A percentile compares a stretch with the other conserved stretches of the same genome.
Conservation (phyloP, 2,113 vertebrate genomes). For the Odontesthes bonariensis region DNA sequence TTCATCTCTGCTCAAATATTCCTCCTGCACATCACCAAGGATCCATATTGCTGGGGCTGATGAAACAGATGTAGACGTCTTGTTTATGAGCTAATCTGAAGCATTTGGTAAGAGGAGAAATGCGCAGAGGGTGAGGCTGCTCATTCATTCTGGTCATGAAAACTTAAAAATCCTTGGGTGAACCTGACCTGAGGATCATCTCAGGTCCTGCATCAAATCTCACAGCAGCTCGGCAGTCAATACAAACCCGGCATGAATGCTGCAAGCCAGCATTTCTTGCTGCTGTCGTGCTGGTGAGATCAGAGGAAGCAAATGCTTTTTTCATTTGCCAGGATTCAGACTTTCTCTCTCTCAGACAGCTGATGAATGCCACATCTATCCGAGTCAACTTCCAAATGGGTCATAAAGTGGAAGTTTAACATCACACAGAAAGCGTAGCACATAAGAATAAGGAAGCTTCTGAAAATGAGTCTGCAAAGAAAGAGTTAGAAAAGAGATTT, state of each 20-base stretch:
- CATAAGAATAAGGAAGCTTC: not conserved
- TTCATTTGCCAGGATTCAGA: slow-evolving; percentile 57
- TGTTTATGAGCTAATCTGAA: not conserved
- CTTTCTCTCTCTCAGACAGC: not conserved
- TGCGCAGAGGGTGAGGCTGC: slow-evolving; percentile 5
- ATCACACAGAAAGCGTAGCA: not conserved
- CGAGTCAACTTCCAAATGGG: slow-evolving; percentile 36
- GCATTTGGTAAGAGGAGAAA: not conserved
- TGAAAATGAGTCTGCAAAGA: slow-evolving; percentile 1
- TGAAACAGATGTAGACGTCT: slow-evolving; percentile 2
- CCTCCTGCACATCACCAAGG: not conserved
- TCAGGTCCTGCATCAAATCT: slow-evolving; percentile 43
- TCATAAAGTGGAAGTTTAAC: slow-evolving; percentile 13
- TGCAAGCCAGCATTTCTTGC: slow-evolving; percentile 37
- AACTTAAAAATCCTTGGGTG: slow-evolving; percentile 20
- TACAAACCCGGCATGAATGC: slow-evolving; percentile 30
- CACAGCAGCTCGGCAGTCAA: slow-evolving; percentile 42
- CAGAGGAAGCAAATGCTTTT: slow-evolving; percentile 44
- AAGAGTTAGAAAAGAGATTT: slow-evolving; percentile 13
- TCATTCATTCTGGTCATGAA: slow-evolving; percentile 31
- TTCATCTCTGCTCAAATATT: slow-evolving; percentile 33
- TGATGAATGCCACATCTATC: slow-evolving; percentile 19
- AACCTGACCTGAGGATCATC: slow-evolving; percentile 38
- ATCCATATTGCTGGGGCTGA: not conserved
- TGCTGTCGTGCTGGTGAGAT: slow-evolving; percentile 46